Evolutionary conservation across 2,113 vertebrate genomes (phyloP).

Genomic region (Cyanistes caeruleus): DNA sequence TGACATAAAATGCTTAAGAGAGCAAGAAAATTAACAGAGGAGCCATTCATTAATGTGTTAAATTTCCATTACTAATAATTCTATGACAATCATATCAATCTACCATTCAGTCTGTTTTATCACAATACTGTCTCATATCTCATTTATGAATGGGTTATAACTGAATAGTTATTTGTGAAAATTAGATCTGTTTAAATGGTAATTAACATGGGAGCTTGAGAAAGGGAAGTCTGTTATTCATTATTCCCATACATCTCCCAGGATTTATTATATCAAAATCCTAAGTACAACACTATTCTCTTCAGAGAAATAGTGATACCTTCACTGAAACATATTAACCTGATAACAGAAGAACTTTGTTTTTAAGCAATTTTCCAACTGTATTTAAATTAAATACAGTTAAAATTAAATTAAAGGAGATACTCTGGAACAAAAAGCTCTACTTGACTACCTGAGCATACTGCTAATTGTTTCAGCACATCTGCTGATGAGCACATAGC

Average conservation of each 20-base stretch:
- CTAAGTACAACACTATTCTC: neutral
- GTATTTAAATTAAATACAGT: neutral
- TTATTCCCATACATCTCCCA: neutral
- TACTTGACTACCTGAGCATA: neutral
- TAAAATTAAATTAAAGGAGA: neutral
- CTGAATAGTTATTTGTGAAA: neutral
- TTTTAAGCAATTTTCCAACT: neutral
- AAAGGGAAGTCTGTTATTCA: neutral
- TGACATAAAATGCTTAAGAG: neutral
- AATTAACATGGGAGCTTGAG: neutral
- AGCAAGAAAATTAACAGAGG: neutral
- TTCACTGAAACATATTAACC: neutral
- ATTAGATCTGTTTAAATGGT: neutral
- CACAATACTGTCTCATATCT: neutral
- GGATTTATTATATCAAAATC: neutral
- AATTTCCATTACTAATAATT: neutral
- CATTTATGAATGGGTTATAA: neutral
- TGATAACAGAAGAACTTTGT: neutral
- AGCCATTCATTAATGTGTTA: neutral
- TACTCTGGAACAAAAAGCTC: neutral
- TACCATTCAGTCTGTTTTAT: neutral
- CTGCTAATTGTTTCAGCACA: conserved; percentile 29
- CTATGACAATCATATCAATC: neutral
- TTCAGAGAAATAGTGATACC: neutral
- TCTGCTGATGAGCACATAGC: neutral